A percentile compares a stretch with the other conserved stretches of the same genome.
phyloP scores from a whole-genome alignment of 1,140 invertebrate species.

The Caenorhabditis latens region DNA sequence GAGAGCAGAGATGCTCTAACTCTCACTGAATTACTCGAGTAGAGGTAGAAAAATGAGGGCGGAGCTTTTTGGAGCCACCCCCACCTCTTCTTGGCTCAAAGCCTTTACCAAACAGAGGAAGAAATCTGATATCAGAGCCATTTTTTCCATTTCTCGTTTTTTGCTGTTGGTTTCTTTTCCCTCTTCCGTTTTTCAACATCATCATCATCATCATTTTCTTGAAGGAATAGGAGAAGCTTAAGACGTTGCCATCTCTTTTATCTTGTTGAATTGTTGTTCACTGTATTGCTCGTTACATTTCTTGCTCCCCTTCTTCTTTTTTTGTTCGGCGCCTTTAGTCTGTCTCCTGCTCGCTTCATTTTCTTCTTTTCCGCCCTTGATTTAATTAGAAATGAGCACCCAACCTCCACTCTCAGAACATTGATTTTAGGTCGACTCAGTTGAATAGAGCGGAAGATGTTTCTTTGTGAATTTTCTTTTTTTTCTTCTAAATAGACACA shows the following conservation, averaged over 20 bases:
- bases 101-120: conserved; percentile 20
- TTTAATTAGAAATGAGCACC: conserved; percentile 56
- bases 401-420: conserved; percentile 52
- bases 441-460: neutral
- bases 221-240: neutral
- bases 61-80: neutral
- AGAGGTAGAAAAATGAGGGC: neutral
- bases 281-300: neutral
- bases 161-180: neutral
- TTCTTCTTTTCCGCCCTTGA: conserved; percentile 20
- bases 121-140: conserved; percentile 51
- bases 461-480: neutral
- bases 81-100: neutral
- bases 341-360: neutral
- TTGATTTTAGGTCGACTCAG: conserved; percentile 49
- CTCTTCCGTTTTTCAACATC: conserved; percentile 1
- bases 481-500: too few relatives aligned
- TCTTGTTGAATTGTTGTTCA: conserved; percentile 19
- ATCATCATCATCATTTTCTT: neutral
- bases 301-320: neutral
- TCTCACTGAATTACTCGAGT: conserved; percentile 48
- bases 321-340: neutral
- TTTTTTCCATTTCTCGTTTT: conserved; percentile 21
- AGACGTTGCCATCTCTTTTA: neutral
- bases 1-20: conserved; percentile 5